Base-by-base conservation (phyloP, 2,113 vertebrate species). In the Salminus brasiliensis region DNA sequence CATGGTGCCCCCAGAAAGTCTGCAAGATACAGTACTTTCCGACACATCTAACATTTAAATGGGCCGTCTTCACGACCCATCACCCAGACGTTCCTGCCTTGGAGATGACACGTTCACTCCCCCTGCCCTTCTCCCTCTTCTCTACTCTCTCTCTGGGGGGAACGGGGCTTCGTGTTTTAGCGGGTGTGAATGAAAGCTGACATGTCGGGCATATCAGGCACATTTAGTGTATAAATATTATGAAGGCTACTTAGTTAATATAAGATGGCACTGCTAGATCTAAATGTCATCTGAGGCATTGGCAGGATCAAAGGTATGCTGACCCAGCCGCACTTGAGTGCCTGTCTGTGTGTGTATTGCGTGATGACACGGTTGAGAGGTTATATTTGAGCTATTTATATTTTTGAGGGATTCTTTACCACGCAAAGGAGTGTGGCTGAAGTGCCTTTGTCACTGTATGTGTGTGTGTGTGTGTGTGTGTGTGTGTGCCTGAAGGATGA, bases 1-100 rank as follows among this genome's bases (percentile, higher is more conserved):
- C 23, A 12, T 70, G n/a, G n/a, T n/a, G n/a, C n/a, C n/a, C n/a
- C n/a, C 65, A 78, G 76, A 63, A 21, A 32, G 76, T 70, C 65
- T 32, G 49, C 30, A 49, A 9, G 41, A 43, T 43, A 49, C 47
- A 49, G 47, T 18, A 1, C 27, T 59, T 39, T 21, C 63, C 21
- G 34, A 32, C 53, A 18, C 39, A 52, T 72, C 77, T 39, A 71
- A 52, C 57, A 53, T 49, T 52, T 32, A 47, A 47, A 71, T 7
- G 47, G 6, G 11, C 45, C 45, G 2, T 49, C 45, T 43, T 62
- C n/a, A 18, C 18, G 60, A 63, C 1, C 18, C 60, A 30, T 57
- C 12, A 53, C 27, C 25, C 39, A 18, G 47, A 43, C 29, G 27
- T 25, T 70, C 55, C 43, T 49, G 36, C 34, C 21, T 21, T 49